phyloP scores from a whole-genome alignment of 2,113 vertebrate genomes.

The Suncus etruscus region DNA sequence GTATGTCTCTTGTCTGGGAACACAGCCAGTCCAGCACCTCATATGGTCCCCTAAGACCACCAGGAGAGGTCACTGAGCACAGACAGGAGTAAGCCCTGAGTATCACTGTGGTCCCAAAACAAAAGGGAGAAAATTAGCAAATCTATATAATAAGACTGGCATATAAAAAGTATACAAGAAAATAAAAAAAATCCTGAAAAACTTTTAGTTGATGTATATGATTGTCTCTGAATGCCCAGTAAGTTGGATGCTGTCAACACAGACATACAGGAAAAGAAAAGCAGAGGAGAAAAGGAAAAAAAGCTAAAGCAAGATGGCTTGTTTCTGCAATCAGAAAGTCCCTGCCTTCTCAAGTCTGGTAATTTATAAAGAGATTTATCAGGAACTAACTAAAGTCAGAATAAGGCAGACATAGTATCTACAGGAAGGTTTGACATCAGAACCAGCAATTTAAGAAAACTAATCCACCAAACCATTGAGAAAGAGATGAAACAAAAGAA shows the following conservation, averaged over 20 bases:
- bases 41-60: no score
- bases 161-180: background rate
- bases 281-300: background rate
- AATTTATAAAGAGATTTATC: conserved; percentile 17
- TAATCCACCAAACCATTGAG: conserved; percentile 33
- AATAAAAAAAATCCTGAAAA: conserved; percentile 5
- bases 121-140: conserved; percentile 14
- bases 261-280: background rate
- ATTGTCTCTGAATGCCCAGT: background rate
- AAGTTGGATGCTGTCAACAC: background rate
- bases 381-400: background rate
- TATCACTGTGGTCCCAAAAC: background rate
- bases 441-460: conserved; percentile 4
- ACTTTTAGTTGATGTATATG: background rate
- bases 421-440: background rate
- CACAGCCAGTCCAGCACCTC: no score
- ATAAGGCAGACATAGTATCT: background rate
- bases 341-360: conserved; percentile 20
- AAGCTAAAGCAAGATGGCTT: background rate
- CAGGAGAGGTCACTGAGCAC: no score
- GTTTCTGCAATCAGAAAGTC: background rate
- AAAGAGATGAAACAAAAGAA: background rate
- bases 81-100: background rate
- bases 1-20: no score
- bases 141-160: background rate